These are phyloP conservation scores for Drosophila rufa DNA, from an alignment of 1,140 invertebrate genomes.

Conservation along the genomic window DNA sequence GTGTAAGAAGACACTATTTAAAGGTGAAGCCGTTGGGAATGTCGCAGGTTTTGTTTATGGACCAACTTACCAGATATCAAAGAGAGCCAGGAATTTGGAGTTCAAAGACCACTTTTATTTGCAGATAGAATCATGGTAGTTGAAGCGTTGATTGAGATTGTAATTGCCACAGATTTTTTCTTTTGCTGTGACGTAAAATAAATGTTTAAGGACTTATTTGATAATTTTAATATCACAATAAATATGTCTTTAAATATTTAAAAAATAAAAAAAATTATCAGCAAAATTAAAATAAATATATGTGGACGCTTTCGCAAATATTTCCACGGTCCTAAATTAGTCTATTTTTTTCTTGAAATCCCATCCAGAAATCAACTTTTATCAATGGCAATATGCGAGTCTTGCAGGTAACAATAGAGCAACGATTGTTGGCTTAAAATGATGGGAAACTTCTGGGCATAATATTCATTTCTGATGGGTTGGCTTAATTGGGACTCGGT, in stretches of 20 bases:
- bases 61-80: slow-evolving; percentile 29
- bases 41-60: slow-evolving; percentile 8
- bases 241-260: too few species aligned
- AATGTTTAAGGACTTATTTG: too few species aligned
- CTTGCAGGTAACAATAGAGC: slow-evolving; percentile 1
- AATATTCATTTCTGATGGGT: neutral
- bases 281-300: too few species aligned
- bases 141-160: neutral
- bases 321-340: neutral
- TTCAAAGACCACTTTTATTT: neutral
- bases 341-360: neutral
- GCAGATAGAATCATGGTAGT: neutral
- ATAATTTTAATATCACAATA: too few species aligned
- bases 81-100: neutral
- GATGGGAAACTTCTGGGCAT: slow-evolving; percentile 9
- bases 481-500: slow-evolving; percentile 19
- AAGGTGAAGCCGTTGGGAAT: slow-evolving; percentile 19
- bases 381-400: neutral
- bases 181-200: neutral
- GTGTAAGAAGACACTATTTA: slow-evolving; percentile 41
- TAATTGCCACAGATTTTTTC: neutral
- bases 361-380: neutral
- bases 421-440: neutral
- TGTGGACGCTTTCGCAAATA: neutral
- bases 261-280: too few species aligned